Evolutionary conservation across 2,113 vertebrate species (phyloP), one percentile per base, ranked within the genome.

Genomic region (Thunnus maccoyii): DNA sequence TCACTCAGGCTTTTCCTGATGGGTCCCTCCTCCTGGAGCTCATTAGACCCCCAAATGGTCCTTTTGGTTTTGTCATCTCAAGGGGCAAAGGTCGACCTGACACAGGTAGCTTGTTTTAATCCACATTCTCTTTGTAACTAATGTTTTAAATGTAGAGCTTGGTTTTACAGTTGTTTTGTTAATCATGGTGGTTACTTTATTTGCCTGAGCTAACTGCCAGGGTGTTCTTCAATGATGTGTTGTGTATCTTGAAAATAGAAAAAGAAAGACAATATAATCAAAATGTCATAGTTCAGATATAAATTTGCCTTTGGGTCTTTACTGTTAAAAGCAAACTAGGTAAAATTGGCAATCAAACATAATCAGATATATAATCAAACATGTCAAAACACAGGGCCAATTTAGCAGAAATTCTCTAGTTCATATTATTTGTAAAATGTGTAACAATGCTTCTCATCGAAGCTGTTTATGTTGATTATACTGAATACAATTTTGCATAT

Each of bases 11-110:
- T 25, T 98, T 97, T 65, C 94, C 98, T 0, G 97, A 99, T 0
- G 97, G 97, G 52, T 97, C 97, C 2, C 94, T 96, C 76, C 94
- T 97, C 68, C 90, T 99, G 85, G 96, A 98, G 91, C 95, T 99
- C 6, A 94, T 94, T 57, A 94, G 96, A 57, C 94, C 96, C 0
- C 94, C 95, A 0, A 92, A 95, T 0, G 95, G 96, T 1, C 91
- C 95, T 9, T 99, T 98, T 0, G 98, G 98, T 25, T 99, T 99
- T 57, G 87, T 92, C 0, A 95, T 99, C 90, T 97, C 96, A 54
- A 96, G 96, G 0, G 97, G 97, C 46, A 96, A 96, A 2, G 97
- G 97, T 69, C 96, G 96, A 63, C 94, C 96, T 0, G 96, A 97
- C 91, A 96, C 97, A 93, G 98, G 98, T 99, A 93, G 50, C 3